Conservation (phyloP, 2,797 vertebrate species). For the Morelia viridis region DNA sequence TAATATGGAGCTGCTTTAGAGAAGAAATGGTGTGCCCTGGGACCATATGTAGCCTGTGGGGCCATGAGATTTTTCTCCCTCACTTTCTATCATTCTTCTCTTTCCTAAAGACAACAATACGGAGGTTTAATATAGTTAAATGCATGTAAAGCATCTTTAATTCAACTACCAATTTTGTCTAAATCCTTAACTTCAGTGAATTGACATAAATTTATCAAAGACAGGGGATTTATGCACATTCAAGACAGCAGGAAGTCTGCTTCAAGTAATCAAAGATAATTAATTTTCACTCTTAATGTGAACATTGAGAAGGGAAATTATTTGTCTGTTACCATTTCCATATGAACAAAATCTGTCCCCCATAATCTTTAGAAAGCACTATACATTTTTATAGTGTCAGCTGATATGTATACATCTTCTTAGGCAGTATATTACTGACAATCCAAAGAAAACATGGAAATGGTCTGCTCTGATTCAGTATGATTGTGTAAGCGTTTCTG, state of each 20-base stretch:
- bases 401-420: background rate
- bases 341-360: background rate
- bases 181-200: background rate
- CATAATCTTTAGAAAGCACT: background rate
- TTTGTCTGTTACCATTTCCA: background rate
- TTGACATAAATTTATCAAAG: background rate
- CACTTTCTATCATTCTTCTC: background rate
- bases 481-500: background rate
- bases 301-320: background rate
- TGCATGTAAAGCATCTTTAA: background rate
- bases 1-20: background rate
- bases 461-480: background rate
- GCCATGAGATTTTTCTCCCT: background rate
- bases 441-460: background rate
- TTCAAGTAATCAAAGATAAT: slow-evolving; percentile 9
- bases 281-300: slow-evolving; percentile 2
- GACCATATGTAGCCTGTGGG: background rate
- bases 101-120: background rate
- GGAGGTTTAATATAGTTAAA: background rate
- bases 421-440: background rate
- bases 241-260: background rate
- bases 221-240: background rate
- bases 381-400: background rate
- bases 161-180: background rate
- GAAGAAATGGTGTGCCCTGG: background rate